These are phyloP conservation scores for Steatocranus sp. DNA, from an alignment of 2,797 vertebrate species.

Conservation along the genomic window DNA sequence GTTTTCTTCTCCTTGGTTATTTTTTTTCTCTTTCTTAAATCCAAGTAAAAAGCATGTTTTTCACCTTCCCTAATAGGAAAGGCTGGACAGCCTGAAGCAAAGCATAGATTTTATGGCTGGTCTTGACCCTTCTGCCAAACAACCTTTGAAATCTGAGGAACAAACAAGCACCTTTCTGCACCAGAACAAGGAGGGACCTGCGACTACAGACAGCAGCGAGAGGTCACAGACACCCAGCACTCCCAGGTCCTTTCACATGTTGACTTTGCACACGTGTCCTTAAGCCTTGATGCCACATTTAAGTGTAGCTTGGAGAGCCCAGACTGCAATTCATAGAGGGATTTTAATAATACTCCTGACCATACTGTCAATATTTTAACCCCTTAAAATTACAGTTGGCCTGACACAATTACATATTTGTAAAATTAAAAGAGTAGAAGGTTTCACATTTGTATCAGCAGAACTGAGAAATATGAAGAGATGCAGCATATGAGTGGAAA, in stretches of 20 bases:
- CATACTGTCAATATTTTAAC: neutral
- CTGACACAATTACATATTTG: neutral
- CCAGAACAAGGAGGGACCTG: slow-evolving; percentile 67
- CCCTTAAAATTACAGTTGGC: neutral
- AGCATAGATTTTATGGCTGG: slow-evolving; percentile 97
- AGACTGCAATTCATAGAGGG: neutral
- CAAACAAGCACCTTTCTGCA: slow-evolving; percentile 62
- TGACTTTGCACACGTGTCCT: neutral
- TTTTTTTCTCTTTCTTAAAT: neutral
- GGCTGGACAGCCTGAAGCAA: slow-evolving; percentile 93
- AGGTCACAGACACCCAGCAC: slow-evolving; percentile 76
- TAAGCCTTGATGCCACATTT: neutral
- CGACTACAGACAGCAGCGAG: slow-evolving; percentile 72
- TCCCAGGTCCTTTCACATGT: slow-evolving; percentile 75
- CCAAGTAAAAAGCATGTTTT: neutral
- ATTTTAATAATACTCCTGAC: neutral
- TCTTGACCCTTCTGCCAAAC: slow-evolving; percentile 81
- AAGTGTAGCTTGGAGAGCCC: neutral
- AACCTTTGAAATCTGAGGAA: slow-evolving; percentile 74
- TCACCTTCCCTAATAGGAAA: slow-evolving; percentile 76
- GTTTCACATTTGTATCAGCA: neutral
- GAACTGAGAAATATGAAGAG: neutral
- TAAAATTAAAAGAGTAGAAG: neutral
- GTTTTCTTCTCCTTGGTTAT: neutral
- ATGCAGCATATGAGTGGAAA: neutral